These are phyloP conservation scores for Vulpes lagopus DNA, from an alignment of 2,113 vertebrate genomes.

Conservation along the genomic window DNA sequence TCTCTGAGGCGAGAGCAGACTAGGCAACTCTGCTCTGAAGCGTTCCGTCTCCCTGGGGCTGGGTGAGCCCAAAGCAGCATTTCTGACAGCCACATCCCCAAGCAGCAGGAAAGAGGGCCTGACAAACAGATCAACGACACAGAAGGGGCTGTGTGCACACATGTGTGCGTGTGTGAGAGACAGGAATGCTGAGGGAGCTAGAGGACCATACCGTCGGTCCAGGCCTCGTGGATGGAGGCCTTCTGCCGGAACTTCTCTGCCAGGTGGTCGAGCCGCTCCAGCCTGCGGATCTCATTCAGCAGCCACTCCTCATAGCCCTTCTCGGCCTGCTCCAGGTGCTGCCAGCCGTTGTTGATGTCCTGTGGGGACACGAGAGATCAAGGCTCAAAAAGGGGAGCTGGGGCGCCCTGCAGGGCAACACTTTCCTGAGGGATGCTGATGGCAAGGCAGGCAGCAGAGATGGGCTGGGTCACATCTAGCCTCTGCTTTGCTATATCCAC, in stretches of 20 bases:
- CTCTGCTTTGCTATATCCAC: background rate
- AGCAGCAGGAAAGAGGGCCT: background rate
- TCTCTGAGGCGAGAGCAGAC: background rate
- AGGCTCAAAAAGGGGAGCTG: background rate
- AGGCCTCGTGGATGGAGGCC: conserved; percentile 94
- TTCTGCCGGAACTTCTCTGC: conserved; percentile 97
- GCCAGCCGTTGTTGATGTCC: conserved; percentile 96
- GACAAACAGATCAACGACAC: background rate
- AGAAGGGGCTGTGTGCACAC: fast-evolving
- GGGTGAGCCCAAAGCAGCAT: background rate
- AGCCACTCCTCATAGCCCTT: conserved; percentile 98
- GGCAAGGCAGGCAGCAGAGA: too few species aligned
- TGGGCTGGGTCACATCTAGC: background rate
- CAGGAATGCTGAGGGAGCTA: fast-evolving
- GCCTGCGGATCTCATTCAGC: conserved; percentile 94
- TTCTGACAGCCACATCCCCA: background rate
- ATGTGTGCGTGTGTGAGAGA: fast-evolving
- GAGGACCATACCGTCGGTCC: conserved; percentile 91
- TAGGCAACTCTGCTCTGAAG: background rate
- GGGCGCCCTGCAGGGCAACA: background rate
- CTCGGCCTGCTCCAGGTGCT: conserved; percentile 94
- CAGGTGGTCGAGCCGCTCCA: conserved; percentile 96
- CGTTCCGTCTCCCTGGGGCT: background rate
- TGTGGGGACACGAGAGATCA: conserved; percentile 66
- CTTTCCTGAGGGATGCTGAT: background rate